Percentiles rank a stretch among this genome's conserved stretches.
These are phyloP conservation scores for Numenius phaeopus DNA, from an alignment of 2,797 vertebrate species.

Conservation along the genomic window DNA sequence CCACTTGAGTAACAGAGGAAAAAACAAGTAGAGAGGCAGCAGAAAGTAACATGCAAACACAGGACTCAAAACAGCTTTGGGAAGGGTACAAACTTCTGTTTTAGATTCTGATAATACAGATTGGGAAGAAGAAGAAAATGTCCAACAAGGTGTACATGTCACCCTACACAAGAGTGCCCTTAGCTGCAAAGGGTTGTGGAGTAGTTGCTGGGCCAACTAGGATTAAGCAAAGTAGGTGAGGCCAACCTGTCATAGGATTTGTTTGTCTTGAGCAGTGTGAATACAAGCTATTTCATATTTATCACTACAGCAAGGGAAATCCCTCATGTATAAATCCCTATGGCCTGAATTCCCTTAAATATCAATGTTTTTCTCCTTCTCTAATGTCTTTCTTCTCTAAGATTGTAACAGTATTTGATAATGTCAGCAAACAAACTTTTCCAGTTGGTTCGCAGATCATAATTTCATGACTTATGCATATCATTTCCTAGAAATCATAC, in stretches of 20 bases:
- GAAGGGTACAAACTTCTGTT: background rate
- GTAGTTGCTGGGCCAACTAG: background rate
- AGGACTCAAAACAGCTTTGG: background rate
- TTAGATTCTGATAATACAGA: rapidly evolving
- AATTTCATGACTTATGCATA: background rate
- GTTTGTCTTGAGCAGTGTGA: background rate
- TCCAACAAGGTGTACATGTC: rapidly evolving
- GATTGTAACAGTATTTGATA: background rate
- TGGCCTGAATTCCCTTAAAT: background rate
- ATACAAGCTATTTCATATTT: background rate
- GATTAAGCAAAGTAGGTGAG: background rate
- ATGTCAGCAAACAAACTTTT: background rate
- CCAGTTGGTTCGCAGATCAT: background rate
- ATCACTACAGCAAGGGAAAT: background rate
- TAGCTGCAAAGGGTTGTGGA: background rate
- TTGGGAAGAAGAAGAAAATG: background rate
- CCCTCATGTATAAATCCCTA: background rate
- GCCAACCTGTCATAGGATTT: background rate
- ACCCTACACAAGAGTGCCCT: background rate
- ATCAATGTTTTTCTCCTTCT: background rate
- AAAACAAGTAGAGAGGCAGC: background rate
- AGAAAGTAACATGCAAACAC: background rate
- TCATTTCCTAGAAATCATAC: background rate
- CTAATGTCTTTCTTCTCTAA: background rate
- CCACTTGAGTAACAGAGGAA: background rate